Conservation (phyloP, 2,797 vertebrate genomes). For the Eutrigla gurnardus region DNA sequence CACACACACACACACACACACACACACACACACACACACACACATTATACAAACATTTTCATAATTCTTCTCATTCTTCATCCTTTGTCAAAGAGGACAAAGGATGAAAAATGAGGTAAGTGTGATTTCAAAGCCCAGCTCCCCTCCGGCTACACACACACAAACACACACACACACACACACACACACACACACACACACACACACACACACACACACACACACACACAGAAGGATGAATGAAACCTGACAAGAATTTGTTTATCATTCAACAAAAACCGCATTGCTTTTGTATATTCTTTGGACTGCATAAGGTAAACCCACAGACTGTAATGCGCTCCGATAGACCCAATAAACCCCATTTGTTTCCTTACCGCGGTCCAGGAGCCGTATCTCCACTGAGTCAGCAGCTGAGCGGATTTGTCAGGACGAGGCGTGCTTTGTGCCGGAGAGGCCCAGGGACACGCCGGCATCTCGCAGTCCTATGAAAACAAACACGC, state of each 20-base stretch:
- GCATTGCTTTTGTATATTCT: slow-evolving; percentile 28
- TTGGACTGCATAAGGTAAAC: slow-evolving; percentile 28
- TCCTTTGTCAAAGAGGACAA: slow-evolving; percentile 18
- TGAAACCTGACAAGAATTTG: slow-evolving; percentile 2
- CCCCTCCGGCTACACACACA: slow-evolving; percentile 15
- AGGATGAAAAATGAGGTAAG: background rate
- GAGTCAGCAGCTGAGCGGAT: slow-evolving; percentile 81
- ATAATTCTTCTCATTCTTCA: slow-evolving; percentile 38
- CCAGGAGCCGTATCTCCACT: slow-evolving; percentile 98
- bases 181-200: slow-evolving; percentile 7
- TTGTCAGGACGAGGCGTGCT: slow-evolving; percentile 85
- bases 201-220: background rate
- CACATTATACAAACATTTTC: slow-evolving; percentile 17
- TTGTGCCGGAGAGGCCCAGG: slow-evolving; percentile 74
- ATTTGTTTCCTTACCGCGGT: slow-evolving; percentile 88
- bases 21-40: slow-evolving; percentile 6
- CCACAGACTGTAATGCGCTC: background rate
- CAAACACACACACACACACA: no score
- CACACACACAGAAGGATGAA: slow-evolving; percentile 23
- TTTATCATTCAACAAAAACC: slow-evolving; percentile 20
- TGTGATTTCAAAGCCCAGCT: slow-evolving; percentile 19
- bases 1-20: background rate
- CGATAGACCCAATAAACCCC: slow-evolving; percentile 25
- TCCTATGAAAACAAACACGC: slow-evolving; percentile 80
- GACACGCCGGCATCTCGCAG: slow-evolving; percentile 88